Evolutionary conservation across 2,888 invertebrate genomes (phyloP).

Genomic region (Galeruca laticollis): DNA sequence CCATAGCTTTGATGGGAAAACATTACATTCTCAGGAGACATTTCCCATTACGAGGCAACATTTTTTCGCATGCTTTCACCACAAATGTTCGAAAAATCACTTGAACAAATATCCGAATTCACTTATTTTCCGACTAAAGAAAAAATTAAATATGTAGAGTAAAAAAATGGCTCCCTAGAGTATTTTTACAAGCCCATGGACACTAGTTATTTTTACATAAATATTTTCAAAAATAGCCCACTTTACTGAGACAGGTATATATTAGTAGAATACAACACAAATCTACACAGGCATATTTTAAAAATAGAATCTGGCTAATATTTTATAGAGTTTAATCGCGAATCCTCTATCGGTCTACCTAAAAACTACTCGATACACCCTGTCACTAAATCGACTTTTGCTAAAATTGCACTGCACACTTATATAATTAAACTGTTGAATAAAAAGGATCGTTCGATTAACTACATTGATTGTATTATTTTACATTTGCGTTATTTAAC

Average conservation of each 20-base stretch:
- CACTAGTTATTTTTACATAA: conserved; percentile 65
- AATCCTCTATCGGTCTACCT: conserved; percentile 65
- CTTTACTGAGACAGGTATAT: conserved; percentile 63
- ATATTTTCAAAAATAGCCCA: conserved; percentile 65
- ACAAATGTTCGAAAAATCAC: conserved; percentile 52
- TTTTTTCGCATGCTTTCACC: conserved; percentile 19
- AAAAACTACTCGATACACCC: conserved; percentile 67
- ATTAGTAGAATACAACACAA: conserved; percentile 64
- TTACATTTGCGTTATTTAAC: conserved; percentile 33
- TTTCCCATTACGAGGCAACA: conserved; percentile 28
- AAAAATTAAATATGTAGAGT: conserved; percentile 48
- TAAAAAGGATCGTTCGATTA: conserved; percentile 16
- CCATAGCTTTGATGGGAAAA: conserved; percentile 41
- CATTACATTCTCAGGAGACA: conserved; percentile 42
- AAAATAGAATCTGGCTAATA: conserved; percentile 66
- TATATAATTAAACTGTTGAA: conserved; percentile 25
- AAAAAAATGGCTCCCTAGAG: conserved; percentile 64
- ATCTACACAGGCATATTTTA: conserved; percentile 61
- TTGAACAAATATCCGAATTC: conserved; percentile 43
- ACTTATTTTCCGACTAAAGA: conserved; percentile 41
- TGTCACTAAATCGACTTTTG: conserved; percentile 62
- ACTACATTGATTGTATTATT: conserved; percentile 37
- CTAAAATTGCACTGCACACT: conserved; percentile 42
- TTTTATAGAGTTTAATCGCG: conserved; percentile 60
- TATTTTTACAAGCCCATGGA: conserved; percentile 62